Evolutionary conservation across 2,797 vertebrate genomes (phyloP).

Genomic region (Peromyscus nudipes): DNA sequence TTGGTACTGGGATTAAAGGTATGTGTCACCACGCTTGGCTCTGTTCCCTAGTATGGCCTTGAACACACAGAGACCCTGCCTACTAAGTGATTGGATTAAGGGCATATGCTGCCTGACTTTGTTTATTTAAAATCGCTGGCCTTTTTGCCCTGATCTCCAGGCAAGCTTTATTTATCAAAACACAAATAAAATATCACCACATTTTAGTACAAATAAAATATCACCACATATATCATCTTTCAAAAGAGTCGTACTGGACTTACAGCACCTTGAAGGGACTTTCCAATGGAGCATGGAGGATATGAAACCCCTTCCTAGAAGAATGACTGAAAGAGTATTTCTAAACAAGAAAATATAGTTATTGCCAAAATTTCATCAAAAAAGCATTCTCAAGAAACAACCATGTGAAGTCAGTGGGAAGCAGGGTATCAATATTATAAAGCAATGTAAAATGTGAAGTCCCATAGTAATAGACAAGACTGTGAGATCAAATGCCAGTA

Average conservation of each 20-base stretch:
- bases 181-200: too few species aligned
- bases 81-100: too few species aligned
- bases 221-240: background rate
- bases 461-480: background rate
- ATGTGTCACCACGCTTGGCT: too few species aligned
- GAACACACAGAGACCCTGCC: too few species aligned
- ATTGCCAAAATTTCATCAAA: background rate
- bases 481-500: background rate
- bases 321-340: background rate
- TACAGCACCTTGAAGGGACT: background rate
- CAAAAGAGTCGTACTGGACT: background rate
- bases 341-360: background rate
- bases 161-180: too few species aligned
- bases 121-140: too few species aligned
- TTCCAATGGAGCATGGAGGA: background rate
- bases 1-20: too few species aligned
- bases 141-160: too few species aligned
- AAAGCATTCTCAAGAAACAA: background rate
- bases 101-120: too few species aligned
- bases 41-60: too few species aligned
- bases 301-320: background rate
- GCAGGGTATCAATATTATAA: background rate
- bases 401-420: background rate
- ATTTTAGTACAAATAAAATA: too few species aligned
- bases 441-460: background rate